Evolutionary conservation across 2,888 invertebrate species (phyloP).

Genomic region (Nebria brevicollis): DNA sequence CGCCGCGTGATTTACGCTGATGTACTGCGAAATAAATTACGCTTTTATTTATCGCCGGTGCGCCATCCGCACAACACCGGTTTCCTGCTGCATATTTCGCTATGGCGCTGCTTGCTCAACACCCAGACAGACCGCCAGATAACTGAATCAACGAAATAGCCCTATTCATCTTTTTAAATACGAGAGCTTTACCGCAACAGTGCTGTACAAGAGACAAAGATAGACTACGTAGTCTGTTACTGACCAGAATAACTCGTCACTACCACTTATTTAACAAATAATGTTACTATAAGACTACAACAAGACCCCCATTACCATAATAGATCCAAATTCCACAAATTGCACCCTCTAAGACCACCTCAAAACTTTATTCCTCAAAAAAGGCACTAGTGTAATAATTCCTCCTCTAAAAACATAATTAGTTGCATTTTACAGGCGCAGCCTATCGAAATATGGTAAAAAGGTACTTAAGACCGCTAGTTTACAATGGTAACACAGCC

Average conservation of each 20-base stretch:
- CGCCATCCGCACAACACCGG: conserved; percentile 33
- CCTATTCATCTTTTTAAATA: conserved; percentile 73
- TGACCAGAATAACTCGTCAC: not conserved
- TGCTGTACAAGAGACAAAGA: not conserved
- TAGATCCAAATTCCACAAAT: no score
- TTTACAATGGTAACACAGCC: no score
- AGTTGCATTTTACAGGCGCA: no score
- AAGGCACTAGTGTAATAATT: no score
- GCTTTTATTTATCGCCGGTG: conserved; percentile 35
- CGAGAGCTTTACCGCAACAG: conserved; percentile 50
- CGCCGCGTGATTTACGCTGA: conserved; percentile 34
- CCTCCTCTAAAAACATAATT: no score
- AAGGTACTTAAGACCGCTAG: no score
- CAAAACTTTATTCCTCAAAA: no score
- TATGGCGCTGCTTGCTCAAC: not conserved
- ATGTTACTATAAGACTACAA: no score
- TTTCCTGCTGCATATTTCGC: conserved; percentile 41
- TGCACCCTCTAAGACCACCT: no score
- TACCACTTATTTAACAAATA: no score
- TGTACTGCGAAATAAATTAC: conserved; percentile 39
- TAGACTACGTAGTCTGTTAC: not conserved
- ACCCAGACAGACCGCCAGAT: conserved; percentile 63
- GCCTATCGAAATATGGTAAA: no score
- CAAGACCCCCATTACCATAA: no score
- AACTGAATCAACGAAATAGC: conserved; percentile 75